Conservation (phyloP, 2,113 vertebrate species). For the Xyliphius kryptos region DNA sequence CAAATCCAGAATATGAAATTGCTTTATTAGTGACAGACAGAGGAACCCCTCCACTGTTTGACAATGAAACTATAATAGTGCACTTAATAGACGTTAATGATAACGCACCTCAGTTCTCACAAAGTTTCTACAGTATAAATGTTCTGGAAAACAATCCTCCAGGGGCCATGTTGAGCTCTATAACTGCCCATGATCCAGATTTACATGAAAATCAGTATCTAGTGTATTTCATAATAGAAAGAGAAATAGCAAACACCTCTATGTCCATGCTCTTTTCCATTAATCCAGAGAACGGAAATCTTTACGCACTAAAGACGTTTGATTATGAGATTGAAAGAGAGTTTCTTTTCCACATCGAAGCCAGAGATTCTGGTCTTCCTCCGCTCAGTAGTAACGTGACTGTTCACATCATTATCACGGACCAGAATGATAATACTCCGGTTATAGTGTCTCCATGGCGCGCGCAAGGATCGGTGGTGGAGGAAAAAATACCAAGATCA, state of each 20-base stretch:
- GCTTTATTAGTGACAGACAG: constrained; percentile 45
- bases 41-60: constrained; percentile 40
- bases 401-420: constrained; percentile 59
- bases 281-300: constrained; percentile 64
- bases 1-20: constrained; percentile 44
- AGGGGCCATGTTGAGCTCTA: constrained; percentile 27
- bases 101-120: constrained; percentile 26
- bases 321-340: constrained; percentile 59
- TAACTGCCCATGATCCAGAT: constrained; percentile 46
- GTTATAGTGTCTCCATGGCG: constrained; percentile 62
- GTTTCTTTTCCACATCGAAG: constrained; percentile 45
- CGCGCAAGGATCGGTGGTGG: constrained; percentile 58
- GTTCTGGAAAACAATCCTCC: constrained; percentile 35
- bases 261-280: constrained; percentile 77
- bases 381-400: no score
- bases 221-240: constrained; percentile 72
- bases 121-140: constrained; percentile 21
- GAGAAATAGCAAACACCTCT: constrained; percentile 67
- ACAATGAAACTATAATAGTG: constrained; percentile 50
- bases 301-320: constrained; percentile 59
- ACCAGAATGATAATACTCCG: constrained; percentile 66
- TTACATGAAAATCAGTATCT: constrained; percentile 65
- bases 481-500: constrained; percentile 34
- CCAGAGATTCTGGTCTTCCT: no score
- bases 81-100: constrained; percentile 37